phyloP scores from a whole-genome alignment of 2,888 invertebrate species.

The Blomia tropicalis region DNA sequence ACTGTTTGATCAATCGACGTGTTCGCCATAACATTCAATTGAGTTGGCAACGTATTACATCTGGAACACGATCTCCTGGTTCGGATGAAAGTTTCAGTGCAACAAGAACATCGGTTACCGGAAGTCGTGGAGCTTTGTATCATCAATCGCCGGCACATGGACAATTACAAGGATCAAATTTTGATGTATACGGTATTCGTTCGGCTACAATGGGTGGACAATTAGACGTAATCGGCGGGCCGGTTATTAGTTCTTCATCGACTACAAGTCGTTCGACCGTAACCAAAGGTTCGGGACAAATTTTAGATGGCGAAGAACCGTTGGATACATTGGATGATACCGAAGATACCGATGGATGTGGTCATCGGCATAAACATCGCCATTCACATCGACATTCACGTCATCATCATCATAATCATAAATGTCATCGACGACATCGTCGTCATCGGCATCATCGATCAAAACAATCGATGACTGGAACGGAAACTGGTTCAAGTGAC shows the following conservation, averaged over 20 bases:
- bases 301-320: not conserved
- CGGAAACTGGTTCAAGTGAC: conserved; percentile 38
- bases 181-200: conserved; percentile 7
- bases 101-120: conserved; percentile 41
- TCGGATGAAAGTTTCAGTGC: conserved; percentile 39
- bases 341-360: not conserved
- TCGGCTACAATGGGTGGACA: not conserved
- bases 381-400: not conserved
- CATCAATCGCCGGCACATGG: conserved; percentile 43
- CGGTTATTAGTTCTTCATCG: conserved; percentile 47
- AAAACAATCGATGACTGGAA: conserved; percentile 32
- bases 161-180: conserved; percentile 35
- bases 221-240: not conserved
- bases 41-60: conserved; percentile 48
- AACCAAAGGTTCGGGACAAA: conserved; percentile 76
- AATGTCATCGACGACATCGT: conserved; percentile 1
- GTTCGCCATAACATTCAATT: conserved; percentile 42
- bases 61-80: conserved; percentile 38
- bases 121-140: conserved; percentile 66
- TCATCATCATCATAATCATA: not conserved
- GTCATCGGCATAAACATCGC: not conserved
- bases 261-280: conserved; percentile 76
- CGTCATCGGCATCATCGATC: conserved; percentile 29
- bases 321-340: not conserved
- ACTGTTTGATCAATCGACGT: conserved; percentile 68